Conservation (phyloP, 1,140 invertebrate species). For the Temnothorax longispinosus region DNA sequence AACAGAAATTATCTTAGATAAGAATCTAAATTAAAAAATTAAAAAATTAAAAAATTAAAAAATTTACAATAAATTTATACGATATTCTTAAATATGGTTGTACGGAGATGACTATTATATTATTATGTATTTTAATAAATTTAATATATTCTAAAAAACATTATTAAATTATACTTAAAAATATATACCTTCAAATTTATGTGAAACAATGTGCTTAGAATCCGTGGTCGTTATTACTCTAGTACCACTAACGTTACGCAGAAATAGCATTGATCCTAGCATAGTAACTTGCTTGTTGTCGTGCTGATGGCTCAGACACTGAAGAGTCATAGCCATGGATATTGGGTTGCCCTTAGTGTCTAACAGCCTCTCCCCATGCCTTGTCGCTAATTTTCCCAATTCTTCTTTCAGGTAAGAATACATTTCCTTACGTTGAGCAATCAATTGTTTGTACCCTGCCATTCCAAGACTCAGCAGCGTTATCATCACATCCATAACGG, state of each 20-base stretch:
- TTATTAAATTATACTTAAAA: constrained; percentile 1
- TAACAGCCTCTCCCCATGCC: constrained; percentile 89
- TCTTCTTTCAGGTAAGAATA: constrained; percentile 89
- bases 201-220: constrained; percentile 86
- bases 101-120: neutral
- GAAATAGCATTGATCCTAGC: constrained; percentile 91
- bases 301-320: constrained; percentile 82
- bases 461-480: constrained; percentile 92
- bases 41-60: too few species aligned
- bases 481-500: constrained; percentile 93
- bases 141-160: neutral
- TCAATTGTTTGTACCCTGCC: constrained; percentile 89
- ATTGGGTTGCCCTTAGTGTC: constrained; percentile 91
- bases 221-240: constrained; percentile 88
- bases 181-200: constrained; percentile 87
- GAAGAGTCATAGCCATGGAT: constrained; percentile 89
- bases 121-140: neutral
- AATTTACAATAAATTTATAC: too few species aligned
- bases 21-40: neutral
- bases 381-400: constrained; percentile 87
- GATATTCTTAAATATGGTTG: neutral
- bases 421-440: constrained; percentile 89
- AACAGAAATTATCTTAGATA: neutral
- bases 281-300: constrained; percentile 86
- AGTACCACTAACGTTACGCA: constrained; percentile 90